phyloP scores from a whole-genome alignment of 2,797 vertebrate genomes.

The Florisuga fusca region DNA sequence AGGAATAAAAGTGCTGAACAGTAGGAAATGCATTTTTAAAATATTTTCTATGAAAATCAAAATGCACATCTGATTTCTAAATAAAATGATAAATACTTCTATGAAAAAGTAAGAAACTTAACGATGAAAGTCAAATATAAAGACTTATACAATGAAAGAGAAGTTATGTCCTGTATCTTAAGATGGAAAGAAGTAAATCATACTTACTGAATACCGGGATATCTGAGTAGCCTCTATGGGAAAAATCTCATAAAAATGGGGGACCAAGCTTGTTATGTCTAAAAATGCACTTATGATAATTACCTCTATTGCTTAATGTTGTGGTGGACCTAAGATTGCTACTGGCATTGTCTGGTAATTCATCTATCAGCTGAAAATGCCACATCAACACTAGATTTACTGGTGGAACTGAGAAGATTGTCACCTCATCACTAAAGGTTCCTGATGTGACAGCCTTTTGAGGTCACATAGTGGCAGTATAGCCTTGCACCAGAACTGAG shows the following conservation, averaged over 20 bases:
- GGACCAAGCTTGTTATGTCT: background rate
- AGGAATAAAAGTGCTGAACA: background rate
- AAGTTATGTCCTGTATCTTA: background rate
- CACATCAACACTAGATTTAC: background rate
- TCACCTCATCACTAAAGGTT: background rate
- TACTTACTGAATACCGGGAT: background rate
- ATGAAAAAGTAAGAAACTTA: background rate
- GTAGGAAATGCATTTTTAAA: background rate
- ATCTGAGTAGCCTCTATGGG: background rate
- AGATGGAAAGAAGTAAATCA: background rate
- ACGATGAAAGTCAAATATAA: background rate
- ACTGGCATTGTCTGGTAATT: background rate
- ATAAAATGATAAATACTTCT: background rate
- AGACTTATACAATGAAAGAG: background rate
- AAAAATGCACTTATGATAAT: background rate
- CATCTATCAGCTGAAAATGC: background rate
- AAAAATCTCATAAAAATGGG: background rate
- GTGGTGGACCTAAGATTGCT: background rate
- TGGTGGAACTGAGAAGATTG: background rate
- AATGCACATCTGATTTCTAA: background rate
- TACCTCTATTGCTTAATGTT: background rate
- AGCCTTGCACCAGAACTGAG: background rate
- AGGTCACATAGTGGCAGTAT: rapidly evolving
- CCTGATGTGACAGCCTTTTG: background rate
- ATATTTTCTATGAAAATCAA: background rate